Conservation (phyloP, 2,797 vertebrate genomes). For the Pagetopsis macropterus region DNA sequence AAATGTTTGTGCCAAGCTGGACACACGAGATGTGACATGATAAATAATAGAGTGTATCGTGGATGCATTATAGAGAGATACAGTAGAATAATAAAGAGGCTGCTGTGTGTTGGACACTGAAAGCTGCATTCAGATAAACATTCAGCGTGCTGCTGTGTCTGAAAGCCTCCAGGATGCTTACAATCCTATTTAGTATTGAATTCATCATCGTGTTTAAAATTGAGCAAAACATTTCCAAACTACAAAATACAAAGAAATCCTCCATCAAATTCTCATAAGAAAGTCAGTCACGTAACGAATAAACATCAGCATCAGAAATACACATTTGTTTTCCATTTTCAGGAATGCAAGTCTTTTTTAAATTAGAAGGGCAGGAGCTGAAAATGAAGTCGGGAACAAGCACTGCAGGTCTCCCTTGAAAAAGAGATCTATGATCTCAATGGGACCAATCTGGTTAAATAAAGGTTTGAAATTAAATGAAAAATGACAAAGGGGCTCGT, state of each 20-base stretch:
- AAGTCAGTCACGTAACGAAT: background rate
- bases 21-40: slow-evolving; percentile 49
- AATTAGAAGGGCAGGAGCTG: background rate
- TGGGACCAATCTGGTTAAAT: no score
- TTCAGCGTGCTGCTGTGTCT: slow-evolving; percentile 14
- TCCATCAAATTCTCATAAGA: slow-evolving; percentile 1
- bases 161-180: slow-evolving; percentile 35
- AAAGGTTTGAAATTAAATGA: no score
- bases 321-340: background rate
- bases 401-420: no score
- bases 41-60: slow-evolving; percentile 57
- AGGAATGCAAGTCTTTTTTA: background rate
- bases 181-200: slow-evolving; percentile 21
- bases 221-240: background rate
- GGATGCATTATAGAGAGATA: slow-evolving; percentile 44
- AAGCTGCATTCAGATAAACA: slow-evolving; percentile 42
- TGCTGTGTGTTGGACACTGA: slow-evolving; percentile 47
- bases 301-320: slow-evolving; percentile 1
- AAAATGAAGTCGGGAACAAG: slow-evolving; percentile 1
- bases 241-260: background rate
- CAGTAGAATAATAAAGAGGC: slow-evolving; percentile 43
- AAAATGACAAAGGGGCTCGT: background rate
- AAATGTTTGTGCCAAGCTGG: slow-evolving; percentile 42
- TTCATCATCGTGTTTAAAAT: slow-evolving; percentile 27
- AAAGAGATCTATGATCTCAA: no score